These are phyloP conservation scores for Galbula dea DNA, from an alignment of 2,113 vertebrate species.

Conservation along the genomic window DNA sequence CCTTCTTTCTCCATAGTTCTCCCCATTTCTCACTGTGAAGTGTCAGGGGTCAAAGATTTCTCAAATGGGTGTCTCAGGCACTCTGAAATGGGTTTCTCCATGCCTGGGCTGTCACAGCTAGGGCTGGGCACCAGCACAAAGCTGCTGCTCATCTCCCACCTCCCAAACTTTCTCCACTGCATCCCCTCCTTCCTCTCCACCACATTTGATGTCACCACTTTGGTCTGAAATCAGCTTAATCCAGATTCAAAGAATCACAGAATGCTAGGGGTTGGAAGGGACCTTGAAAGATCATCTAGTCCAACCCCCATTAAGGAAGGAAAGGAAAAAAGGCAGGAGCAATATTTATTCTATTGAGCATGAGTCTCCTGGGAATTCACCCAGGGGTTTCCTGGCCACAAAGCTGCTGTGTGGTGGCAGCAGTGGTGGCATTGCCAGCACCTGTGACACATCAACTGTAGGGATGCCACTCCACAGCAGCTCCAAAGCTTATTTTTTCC, in stretches of 20 bases:
- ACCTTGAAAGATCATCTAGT: no score
- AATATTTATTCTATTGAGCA: neutral
- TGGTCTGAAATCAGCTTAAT: neutral
- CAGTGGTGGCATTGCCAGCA: neutral
- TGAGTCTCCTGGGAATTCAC: neutral
- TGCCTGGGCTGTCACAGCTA: neutral
- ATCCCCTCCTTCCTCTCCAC: neutral
- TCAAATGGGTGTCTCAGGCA: neutral
- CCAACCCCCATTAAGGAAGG: no score
- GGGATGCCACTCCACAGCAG: accelerated
- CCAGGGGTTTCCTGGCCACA: neutral
- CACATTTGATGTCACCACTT: neutral
- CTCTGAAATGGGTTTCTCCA: neutral
- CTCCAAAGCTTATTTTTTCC: neutral
- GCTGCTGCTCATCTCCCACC: accelerated
- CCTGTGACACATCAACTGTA: neutral
- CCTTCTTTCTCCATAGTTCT: neutral
- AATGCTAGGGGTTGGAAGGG: no score
- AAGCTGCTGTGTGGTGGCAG: neutral
- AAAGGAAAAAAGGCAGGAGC: neutral
- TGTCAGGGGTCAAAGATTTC: neutral
- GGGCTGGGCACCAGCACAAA: neutral
- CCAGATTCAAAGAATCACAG: no score
- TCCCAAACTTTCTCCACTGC: neutral
- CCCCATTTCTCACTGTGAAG: neutral